phyloP scores from a whole-genome alignment of 2,113 vertebrate genomes.

The Haemorhous mexicanus region DNA sequence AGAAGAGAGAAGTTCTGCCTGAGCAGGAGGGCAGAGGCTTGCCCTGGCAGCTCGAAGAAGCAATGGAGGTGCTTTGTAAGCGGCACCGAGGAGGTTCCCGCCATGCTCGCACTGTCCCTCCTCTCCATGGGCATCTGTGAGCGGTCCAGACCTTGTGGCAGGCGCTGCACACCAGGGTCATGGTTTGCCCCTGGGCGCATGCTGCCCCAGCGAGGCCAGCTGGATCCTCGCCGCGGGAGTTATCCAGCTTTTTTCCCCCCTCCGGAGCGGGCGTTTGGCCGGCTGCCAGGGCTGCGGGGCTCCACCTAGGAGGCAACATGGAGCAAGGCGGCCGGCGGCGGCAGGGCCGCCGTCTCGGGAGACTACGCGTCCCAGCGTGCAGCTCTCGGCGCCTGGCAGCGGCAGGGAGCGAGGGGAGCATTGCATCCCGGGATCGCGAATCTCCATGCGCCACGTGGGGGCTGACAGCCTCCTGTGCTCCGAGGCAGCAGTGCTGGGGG shows the following conservation, averaged over 20 bases:
- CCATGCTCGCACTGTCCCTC: fast-evolving
- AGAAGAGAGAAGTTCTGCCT: neutral
- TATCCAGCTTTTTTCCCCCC: neutral
- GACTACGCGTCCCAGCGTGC: slow-evolving; percentile 42
- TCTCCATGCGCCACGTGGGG: slow-evolving; percentile 33
- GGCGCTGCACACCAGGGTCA: neutral
- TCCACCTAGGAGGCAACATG: slow-evolving; percentile 35
- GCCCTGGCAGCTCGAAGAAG: neutral
- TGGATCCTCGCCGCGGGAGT: neutral
- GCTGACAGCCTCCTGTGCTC: neutral
- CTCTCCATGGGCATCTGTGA: neutral
- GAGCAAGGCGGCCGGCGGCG: neutral
- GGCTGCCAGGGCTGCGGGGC: slow-evolving; percentile 17
- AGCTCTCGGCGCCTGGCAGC: neutral
- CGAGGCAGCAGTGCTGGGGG: fast-evolving
- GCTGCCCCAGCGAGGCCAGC: neutral
- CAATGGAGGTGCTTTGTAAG: neutral
- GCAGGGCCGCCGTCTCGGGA: neutral
- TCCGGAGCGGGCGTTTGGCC: neutral
- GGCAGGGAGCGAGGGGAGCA: neutral
- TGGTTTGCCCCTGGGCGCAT: neutral
- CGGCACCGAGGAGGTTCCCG: neutral
- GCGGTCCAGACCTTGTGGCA: neutral
- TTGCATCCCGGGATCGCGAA: slow-evolving; percentile 41
- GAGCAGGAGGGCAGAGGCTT: neutral